Evolutionary conservation across 1,140 invertebrate species (phyloP), one percentile per base, ranked within the genome.

Genomic region (Dinoponera quadriceps): DNA sequence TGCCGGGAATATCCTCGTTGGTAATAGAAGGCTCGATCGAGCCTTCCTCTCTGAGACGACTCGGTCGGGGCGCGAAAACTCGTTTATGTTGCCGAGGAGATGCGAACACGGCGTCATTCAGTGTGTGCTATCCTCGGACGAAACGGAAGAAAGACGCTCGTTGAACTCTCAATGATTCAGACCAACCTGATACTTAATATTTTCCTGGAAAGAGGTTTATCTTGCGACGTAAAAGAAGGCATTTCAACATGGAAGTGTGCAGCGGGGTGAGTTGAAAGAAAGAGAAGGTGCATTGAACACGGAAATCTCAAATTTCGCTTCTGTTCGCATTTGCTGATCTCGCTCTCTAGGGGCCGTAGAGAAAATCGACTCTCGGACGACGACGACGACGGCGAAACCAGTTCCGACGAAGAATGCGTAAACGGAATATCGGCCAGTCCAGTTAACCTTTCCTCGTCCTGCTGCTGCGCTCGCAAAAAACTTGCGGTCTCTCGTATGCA

Each of bases 371-470:
- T 71, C 65, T 72, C 44, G 55, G 66, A 48, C 63, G 63, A 55
- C 51, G 77, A 84, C 80, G 86, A 85, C 57, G 87, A 88, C 82
- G 89, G 92, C 66, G 92, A 77, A 93, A 93, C 92, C 92, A 90
- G 92, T 92, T 93, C 81, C 77, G 75, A n/a, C 80, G 85, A 88
- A 91, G 91, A 91, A 92, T 91, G 88, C 38, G 38, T 88, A 92
- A 92, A 92, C 90, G 92, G 88, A 92, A 92, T 92, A 91, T 89
- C 63, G 69, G 54, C 85, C 86, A 90, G 91, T 92, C 91, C 92
- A 90, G 91, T 93, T 92, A 91, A 91, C 92, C 90, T 93, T 92
- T 91, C 77, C 88, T 90, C 90, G 86, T 89, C 78, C 89, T 90
- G 72, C 74, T 80, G 78, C 80, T 75, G 75, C 66, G 78, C 81